Evolutionary conservation across 2,797 vertebrate species (phyloP).

Genomic region (Myotis myotis): DNA sequence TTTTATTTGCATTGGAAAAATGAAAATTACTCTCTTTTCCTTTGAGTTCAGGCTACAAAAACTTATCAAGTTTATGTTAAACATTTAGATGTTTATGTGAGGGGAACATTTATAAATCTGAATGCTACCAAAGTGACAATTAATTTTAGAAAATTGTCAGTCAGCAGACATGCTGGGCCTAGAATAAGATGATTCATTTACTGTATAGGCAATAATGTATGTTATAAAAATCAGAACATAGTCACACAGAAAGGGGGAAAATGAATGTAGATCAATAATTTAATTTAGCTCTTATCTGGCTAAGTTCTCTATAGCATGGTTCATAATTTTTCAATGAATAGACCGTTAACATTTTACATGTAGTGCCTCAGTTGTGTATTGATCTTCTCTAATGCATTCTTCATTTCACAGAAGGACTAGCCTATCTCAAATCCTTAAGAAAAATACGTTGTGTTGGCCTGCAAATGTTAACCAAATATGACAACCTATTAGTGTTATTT

Average conservation of each 20-base stretch:
- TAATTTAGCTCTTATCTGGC: constrained; percentile 79
- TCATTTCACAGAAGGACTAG: background rate
- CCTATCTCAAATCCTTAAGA: background rate
- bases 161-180: constrained; percentile 72
- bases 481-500: background rate
- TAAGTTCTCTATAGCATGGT: constrained; percentile 74
- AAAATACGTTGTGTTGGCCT: background rate
- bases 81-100: constrained; percentile 68
- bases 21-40: constrained; percentile 26
- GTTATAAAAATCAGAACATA: constrained; percentile 74
- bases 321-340: constrained; percentile 81
- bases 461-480: constrained; percentile 28
- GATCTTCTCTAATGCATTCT: constrained; percentile 72
- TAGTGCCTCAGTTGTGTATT: constrained; percentile 69
- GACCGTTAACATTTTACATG: constrained; percentile 73
- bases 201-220: constrained; percentile 63
- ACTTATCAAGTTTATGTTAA: constrained; percentile 53
- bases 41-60: constrained; percentile 9
- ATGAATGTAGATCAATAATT: constrained; percentile 82
- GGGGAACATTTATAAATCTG: constrained; percentile 65
- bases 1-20: constrained; percentile 56
- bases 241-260: constrained; percentile 66
- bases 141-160: constrained; percentile 79
- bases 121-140: constrained; percentile 72
- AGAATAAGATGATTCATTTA: constrained; percentile 71